Evolutionary conservation across 2,888 invertebrate genomes (phyloP).

Genomic region (Tenthredo notha): DNA sequence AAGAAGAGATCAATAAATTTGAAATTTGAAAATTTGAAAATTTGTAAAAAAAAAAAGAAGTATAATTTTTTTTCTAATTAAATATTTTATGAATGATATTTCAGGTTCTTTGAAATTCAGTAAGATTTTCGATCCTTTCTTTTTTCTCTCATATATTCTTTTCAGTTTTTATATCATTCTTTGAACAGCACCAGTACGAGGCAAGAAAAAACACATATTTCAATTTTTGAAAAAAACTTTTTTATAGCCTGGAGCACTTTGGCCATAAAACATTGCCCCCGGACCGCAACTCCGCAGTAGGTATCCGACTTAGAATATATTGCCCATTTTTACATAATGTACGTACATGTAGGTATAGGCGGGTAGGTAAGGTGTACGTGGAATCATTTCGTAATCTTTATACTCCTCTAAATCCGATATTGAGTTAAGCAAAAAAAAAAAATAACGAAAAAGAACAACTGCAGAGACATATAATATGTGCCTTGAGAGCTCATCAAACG

Average conservation of each 20-base stretch:
- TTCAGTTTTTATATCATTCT: background rate
- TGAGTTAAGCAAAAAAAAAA: background rate
- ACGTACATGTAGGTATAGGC: background rate
- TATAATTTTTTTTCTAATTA: background rate
- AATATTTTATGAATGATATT: background rate
- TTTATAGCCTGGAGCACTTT: conserved; percentile 46
- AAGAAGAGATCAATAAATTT: background rate
- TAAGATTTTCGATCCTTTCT: background rate
- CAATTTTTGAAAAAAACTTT: conserved; percentile 28
- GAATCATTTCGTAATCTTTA: conserved; percentile 17
- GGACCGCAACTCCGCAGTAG: background rate
- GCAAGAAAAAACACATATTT: conserved; percentile 26
- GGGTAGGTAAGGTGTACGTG: background rate
- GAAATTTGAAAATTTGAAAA: background rate
- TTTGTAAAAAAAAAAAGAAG: background rate
- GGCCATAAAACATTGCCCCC: conserved; percentile 24
- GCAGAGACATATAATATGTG: background rate
- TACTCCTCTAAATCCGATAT: conserved; percentile 9
- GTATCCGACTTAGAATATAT: conserved; percentile 20
- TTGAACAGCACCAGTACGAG: background rate
- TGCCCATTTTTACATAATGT: conserved; percentile 24
- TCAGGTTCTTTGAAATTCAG: background rate
- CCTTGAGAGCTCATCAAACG: background rate
- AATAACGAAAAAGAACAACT: background rate
- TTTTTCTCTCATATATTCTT: background rate